Base-by-base conservation (phyloP, 2,888 invertebrate genomes). In the Nephrotoma appendiculata region DNA sequence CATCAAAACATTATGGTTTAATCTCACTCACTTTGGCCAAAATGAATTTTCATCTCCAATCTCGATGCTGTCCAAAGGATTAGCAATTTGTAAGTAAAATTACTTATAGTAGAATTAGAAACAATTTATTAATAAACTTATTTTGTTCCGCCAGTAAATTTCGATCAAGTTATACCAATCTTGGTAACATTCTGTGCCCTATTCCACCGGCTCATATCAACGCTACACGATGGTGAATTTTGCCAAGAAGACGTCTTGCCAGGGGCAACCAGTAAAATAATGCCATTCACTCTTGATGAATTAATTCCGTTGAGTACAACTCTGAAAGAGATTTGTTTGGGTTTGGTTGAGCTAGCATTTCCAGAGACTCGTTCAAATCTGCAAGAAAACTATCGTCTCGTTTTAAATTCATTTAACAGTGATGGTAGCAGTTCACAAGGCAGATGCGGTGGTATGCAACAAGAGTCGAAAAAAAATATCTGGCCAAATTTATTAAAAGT, bases 141-240 rank as follows among this genome's bases (percentile, higher is more conserved):
- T 86, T 31, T 31, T 71, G 11, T 48, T 87, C n/a, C n/a, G 48
- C 3, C 86, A 87, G 85, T 87, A 88, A 95, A 95, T 88, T 93
- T 95, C 4, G 93, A 94, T 19, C 90, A 93, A 12, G 94, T 97
- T 15, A 93, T 97, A 11, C 96, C 97, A 0, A 93, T 96, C 0
- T 90, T 98, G 48, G 96, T 96, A 0, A 95, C 96, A 0, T 98
- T 98, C 91, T 97, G 97, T 90, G 95, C 96, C 1, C 92, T 97
- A 0, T 96, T 97, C 90, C 95, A 95, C 83, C 93, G 96, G 57
- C 92, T 97, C 4, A 93, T 98, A 86, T 95, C 96, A 0, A 97
- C 97, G 0, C 91, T 98, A 43, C 97, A 98, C 89, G 98, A 98
- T 90, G 95, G 95, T 0, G 98, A 98, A 91, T 97, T 98, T 91